Evolutionary conservation across 2,888 invertebrate genomes (phyloP).

Genomic region (Spicauda simplicius): DNA sequence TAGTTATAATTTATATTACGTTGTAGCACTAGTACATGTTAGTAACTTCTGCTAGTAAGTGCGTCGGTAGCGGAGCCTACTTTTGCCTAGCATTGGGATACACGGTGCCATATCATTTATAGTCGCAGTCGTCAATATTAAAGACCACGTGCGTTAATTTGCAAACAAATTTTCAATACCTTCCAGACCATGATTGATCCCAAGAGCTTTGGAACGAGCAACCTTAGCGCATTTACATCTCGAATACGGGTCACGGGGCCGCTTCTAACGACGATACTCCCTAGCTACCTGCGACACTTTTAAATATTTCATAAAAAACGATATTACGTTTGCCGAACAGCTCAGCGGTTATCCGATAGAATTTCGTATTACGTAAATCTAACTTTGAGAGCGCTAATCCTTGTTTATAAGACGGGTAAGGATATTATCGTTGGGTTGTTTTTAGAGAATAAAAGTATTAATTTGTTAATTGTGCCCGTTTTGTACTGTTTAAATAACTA

Average conservation of each 20-base stretch:
- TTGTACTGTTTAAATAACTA: no score
- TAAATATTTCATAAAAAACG: conserved; percentile 42
- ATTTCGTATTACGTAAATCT: conserved; percentile 8
- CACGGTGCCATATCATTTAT: no score
- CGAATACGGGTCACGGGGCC: conserved; percentile 43
- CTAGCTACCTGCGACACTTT: conserved; percentile 41
- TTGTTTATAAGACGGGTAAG: not conserved
- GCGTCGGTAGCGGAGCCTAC: no score
- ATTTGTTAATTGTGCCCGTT: no score
- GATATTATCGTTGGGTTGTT: not conserved
- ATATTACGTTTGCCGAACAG: conserved; percentile 38
- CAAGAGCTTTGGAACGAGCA: conserved; percentile 11
- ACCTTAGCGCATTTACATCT: conserved; percentile 35
- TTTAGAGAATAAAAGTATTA: not conserved
- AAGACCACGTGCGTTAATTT: not conserved
- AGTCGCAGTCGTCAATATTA: no score
- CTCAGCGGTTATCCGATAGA: conserved; percentile 37
- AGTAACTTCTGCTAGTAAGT: no score
- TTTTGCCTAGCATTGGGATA: no score
- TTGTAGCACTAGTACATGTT: no score
- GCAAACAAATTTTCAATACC: not conserved
- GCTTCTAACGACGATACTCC: conserved; percentile 40
- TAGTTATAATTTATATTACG: no score
- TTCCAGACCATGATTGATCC: not conserved
- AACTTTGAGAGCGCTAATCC: not conserved